Conservation (phyloP, 2,797 vertebrate species). For the Sebastes hubbsi region DNA sequence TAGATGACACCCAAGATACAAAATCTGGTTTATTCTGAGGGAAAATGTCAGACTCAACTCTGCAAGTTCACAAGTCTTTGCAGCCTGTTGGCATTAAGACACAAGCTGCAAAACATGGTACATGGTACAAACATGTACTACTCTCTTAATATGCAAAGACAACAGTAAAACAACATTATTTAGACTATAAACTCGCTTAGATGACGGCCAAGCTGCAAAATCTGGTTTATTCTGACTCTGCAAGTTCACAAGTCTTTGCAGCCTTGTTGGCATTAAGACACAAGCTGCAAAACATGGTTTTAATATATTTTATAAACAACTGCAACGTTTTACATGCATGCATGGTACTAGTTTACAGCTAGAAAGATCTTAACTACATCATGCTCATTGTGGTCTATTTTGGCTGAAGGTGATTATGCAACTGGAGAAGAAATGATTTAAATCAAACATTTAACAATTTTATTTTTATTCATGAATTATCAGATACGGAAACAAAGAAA, state of each 20-base stretch:
- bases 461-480: too few relatives aligned
- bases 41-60: background rate
- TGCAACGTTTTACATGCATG: background rate
- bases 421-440: background rate
- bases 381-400: background rate
- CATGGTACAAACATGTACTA: too few relatives aligned
- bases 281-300: too few relatives aligned
- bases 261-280: background rate
- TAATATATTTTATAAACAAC: background rate
- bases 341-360: background rate
- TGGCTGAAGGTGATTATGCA: background rate
- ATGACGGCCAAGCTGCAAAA: too few relatives aligned
- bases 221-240: rapidly evolving
- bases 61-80: background rate
- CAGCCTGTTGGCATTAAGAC: background rate
- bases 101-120: too few relatives aligned
- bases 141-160: too few relatives aligned
- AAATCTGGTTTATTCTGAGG: too few relatives aligned
- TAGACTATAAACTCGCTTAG: too few relatives aligned
- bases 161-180: too few relatives aligned
- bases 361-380: too few relatives aligned
- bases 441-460: too few relatives aligned
- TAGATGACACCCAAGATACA: rapidly evolving
- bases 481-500: too few relatives aligned
- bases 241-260: background rate